Percentiles rank a stretch among this genome's conserved stretches.
Evolutionary conservation across 1,140 invertebrate genomes (phyloP).

Genomic region (Leptinotarsa lineolata): DNA sequence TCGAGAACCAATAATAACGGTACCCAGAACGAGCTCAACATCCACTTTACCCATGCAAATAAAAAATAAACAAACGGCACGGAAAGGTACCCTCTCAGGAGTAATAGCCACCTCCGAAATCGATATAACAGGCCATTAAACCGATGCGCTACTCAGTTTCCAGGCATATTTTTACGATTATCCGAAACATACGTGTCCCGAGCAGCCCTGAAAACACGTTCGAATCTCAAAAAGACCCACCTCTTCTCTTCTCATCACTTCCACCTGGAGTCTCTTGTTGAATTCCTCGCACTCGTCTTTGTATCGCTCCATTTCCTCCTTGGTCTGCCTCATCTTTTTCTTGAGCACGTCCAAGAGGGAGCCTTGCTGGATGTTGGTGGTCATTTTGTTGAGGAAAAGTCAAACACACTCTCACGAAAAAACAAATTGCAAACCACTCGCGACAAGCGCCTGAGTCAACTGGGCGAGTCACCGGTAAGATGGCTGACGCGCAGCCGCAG

Average conservation of each 20-base stretch:
- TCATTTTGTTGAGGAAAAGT: slow-evolving; percentile 63
- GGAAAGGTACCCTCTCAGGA: background rate
- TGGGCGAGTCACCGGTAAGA: slow-evolving; percentile 44
- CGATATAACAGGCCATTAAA: slow-evolving; percentile 14
- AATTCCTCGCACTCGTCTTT: slow-evolving; percentile 94
- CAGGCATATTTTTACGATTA: background rate
- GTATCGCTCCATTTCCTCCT: slow-evolving; percentile 96
- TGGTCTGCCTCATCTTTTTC: slow-evolving; percentile 98
- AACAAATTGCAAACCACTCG: slow-evolving; percentile 17
- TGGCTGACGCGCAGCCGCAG: slow-evolving; percentile 39
- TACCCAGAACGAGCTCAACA: background rate
- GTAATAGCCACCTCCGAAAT: slow-evolving; percentile 3
- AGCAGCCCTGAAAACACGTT: slow-evolving; percentile 40
- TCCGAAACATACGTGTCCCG: background rate
- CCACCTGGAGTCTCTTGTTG: slow-evolving; percentile 86
- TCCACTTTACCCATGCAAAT: slow-evolving; percentile 14
- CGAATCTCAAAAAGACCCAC: slow-evolving; percentile 64
- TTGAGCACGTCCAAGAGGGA: slow-evolving; percentile 93
- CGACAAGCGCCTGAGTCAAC: slow-evolving; percentile 28
- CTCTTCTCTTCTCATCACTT: slow-evolving; percentile 92
- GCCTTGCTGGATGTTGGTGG: slow-evolving; percentile 82
- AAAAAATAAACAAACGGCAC: slow-evolving; percentile 5
- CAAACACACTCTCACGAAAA: slow-evolving; percentile 25
- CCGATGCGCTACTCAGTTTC: background rate
- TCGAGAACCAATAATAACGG: background rate